These are phyloP conservation scores for Cylas formicarius DNA, from an alignment of 1,140 invertebrate species.

Conservation along the genomic window DNA sequence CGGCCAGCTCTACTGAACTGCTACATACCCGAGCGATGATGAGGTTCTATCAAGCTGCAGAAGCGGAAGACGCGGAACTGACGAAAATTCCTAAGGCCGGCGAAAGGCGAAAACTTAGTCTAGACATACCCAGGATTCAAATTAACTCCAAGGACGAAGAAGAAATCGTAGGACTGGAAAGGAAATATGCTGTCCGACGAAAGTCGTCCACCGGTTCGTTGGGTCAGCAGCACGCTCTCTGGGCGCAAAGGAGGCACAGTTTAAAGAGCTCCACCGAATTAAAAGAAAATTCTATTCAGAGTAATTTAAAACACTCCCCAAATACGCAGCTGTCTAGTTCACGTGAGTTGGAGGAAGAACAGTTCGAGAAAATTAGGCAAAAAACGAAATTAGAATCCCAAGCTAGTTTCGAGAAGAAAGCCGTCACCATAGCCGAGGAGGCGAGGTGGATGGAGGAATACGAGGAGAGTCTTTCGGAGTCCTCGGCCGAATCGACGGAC, in stretches of 20 bases:
- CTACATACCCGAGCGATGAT: conserved; percentile 73
- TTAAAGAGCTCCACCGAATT: conserved; percentile 36
- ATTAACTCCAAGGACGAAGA: conserved; percentile 33
- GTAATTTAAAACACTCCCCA: conserved; percentile 18
- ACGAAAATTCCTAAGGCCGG: too few relatives aligned
- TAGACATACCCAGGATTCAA: conserved; percentile 40
- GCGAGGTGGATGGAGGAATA: conserved; percentile 38
- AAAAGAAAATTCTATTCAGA: conserved; percentile 20
- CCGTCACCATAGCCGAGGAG: conserved; percentile 30
- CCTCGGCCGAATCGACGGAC: conserved; percentile 31
- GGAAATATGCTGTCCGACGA: conserved; percentile 33
- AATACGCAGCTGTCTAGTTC: conserved; percentile 30
- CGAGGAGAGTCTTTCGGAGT: conserved; percentile 32
- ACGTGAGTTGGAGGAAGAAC: conserved; percentile 36
- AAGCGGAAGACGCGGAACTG: conserved; percentile 59
- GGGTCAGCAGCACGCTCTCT: conserved; percentile 27
- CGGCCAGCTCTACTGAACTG: conserved; percentile 73
- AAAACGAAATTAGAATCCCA: conserved; percentile 29
- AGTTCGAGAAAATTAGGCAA: conserved; percentile 28
- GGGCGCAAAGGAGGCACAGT: conserved; percentile 37
- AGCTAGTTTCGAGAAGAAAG: conserved; percentile 25
- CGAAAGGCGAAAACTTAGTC: conserved; percentile 29
- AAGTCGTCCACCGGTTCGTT: conserved; percentile 30
- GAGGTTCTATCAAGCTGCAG: conserved; percentile 66
- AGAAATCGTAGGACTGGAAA: conserved; percentile 25